Base-by-base conservation (phyloP, 2,113 vertebrate species). In the Cygnus atratus region DNA sequence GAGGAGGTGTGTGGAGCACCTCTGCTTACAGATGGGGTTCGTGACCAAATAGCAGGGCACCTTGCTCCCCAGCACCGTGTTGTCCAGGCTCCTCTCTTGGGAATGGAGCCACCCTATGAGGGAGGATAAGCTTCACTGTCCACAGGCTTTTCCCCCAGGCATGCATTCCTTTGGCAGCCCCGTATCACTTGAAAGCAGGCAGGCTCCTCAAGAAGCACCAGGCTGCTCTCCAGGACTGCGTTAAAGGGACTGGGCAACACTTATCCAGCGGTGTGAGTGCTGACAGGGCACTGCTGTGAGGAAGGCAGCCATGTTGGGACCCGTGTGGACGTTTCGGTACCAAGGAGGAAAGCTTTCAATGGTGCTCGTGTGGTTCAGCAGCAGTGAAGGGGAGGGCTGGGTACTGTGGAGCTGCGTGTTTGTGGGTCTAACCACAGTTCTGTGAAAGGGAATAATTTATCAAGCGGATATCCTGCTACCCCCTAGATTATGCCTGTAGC, bases 291-390 rank as follows among this genome's bases (percentile, higher is more conserved):
- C 3, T 62, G 41, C 41, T 44, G 3, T 6, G 5, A 15, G 54
- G 46, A 52, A 5, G 3, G 58, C 24, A 72, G 62, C 43, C 37
- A 31, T 57, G 39, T 19, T 79, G 58, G 57, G 19, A 50, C 15
- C 29, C 26, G 44, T 25, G 44, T 1, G 1, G 21, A 58, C 1
- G 0, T 58, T 70, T 18, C 28, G 24, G 21, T 73, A n/a, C 18
- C 20, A 44, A 39, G 41, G 29, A 37, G 33, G 39, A 88, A 80
- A 77, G 43, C 18, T 72, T 43, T 72, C 20, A 10, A 6, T 65
- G 72, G 24, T 58, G 29, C 66, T 46, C 71, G 14, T 20, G 26
- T 82, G 39, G 7, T 26, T 54, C 28, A 13, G 29, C 54, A 87
- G 62, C 35, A 46, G 6, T 10, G n/a, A 39, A 79, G 15, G 72